Base-by-base conservation (phyloP, 2,797 vertebrate species). In the Pelobates cultripes region DNA sequence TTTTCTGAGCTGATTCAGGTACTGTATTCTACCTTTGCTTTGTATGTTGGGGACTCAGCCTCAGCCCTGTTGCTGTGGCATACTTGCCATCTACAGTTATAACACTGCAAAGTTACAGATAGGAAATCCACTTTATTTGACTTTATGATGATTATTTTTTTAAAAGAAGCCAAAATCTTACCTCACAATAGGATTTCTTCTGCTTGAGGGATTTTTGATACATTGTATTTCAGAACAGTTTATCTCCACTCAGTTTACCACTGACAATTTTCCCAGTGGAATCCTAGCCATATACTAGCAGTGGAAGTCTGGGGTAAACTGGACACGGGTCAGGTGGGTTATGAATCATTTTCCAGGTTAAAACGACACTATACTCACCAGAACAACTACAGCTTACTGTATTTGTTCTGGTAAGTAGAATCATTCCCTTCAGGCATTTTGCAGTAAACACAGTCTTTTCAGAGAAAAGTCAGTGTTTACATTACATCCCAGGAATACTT, bases 51-150 rank as follows among this genome's bases (percentile, higher is more conserved):
- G 51, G 71, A 61, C 17, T 61, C 42, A 61, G 43, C 51, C 60
- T 41, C 47, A 81, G 63, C 28, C 44, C 53, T 28, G 28, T 47
- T 70, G 43, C 40, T n/a, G 53, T 71, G 74, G 68, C 69, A 45
- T 10, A 55, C n/a, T 53, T 60, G 13, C 28, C 43, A 77, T 72
- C 60, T 43, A 63, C 12, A 78, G 53, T 74, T 70, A 15, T 83
- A 73, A 83, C 83, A 82, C 86, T 76, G 84, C 86, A 87, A 86
- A 82, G 79, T 87, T 87, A 86, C 85, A 81, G 80, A 74, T 86
- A 75, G 86, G 89, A 87, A 87, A 82, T 84, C 83, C 83, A 51
- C 87, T 86, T 72, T 68, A 75, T 68, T 47, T 47, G 82, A 78
- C 75, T 83, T 53, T 84, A 84, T 84, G 81, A 86, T 84, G 70